Base-by-base conservation (phyloP, 2,797 vertebrate genomes). In the Vireo griseus region DNA sequence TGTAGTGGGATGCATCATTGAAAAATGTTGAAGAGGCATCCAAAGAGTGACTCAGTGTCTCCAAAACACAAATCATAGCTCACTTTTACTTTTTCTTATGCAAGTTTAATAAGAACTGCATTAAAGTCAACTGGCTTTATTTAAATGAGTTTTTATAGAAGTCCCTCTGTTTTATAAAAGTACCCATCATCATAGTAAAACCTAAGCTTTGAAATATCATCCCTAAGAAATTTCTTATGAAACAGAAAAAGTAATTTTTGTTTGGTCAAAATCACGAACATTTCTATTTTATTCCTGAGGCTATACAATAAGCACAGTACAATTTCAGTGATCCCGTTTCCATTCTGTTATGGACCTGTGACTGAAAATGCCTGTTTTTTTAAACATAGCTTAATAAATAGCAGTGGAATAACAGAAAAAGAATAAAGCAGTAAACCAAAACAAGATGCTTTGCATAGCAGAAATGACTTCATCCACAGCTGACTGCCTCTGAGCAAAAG, bases 401-500 rank as follows among this genome's bases (percentile, higher is more conserved):
- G 72, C 2, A 3, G 21, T 57, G 35, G 50, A 92, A 63, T 54
- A 92, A 78, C 42, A 37, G 61, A 77, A 52, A 86, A 86, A 75
- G 17, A 61, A 81, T 28, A 86, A 88, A 81, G 47, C 54, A 90
- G 28, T 79, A 86, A 93, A 92, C 52, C 67, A 89, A 95, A 91
- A 88, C 72, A 87, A 89, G 61, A 95, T 88, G 69, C 71, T 88
- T 96, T 78, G 92, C 89, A 96, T 93, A 97, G 91, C 92, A 95
- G 61, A 59, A 94, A 95, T 97, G 6, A 96, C 82, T 96, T 97
- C 79, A 96, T 95, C 79, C 85, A 95, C 95, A 97, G 84, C 90
- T 97, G 86, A 96, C 88, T 94, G 85, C 55, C 73, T 86, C 66
- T 76, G 82, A 94, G 88, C 68, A 95, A 84, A 96, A 89, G 73